A percentile compares a stretch with the other conserved stretches of the same genome.
phyloP scores from a whole-genome alignment of 2,113 vertebrate species.

The Diadophis punctatus region DNA sequence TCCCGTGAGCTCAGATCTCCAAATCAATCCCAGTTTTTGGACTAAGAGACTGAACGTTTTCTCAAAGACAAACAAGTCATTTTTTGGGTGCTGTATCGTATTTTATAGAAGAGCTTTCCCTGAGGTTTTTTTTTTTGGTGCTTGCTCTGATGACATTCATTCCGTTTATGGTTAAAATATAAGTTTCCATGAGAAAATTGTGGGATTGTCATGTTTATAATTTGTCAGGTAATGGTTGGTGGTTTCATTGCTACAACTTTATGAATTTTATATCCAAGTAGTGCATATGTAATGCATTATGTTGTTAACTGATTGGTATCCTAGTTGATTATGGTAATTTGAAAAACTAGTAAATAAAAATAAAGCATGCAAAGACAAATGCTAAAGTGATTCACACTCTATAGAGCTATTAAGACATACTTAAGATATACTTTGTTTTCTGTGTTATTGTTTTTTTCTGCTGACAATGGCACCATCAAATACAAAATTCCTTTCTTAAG shows the following conservation, averaged over 20 bases:
- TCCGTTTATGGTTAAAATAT: neutral
- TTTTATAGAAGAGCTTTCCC: neutral
- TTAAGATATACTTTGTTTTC: neutral
- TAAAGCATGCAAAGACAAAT: neutral
- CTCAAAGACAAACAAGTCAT: neutral
- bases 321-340: neutral
- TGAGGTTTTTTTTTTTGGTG: neutral
- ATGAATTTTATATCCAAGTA: neutral
- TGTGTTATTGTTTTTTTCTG: neutral
- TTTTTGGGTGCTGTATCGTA: neutral
- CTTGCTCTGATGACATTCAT: neutral
- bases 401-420: neutral
- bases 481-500: neutral
- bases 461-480: neutral
- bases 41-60: neutral
- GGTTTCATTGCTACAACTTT: neutral
- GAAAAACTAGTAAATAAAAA: neutral
- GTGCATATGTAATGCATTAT: neutral
- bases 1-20: neutral
- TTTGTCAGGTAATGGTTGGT: neutral
- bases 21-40: neutral
- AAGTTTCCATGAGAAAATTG: neutral
- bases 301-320: neutral
- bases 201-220: neutral
- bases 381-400: neutral